A percentile compares a stretch with the other conserved stretches of the same genome.
Evolutionary conservation across 2,888 invertebrate species (phyloP).

Genomic region (Bedellia somnulentella): DNA sequence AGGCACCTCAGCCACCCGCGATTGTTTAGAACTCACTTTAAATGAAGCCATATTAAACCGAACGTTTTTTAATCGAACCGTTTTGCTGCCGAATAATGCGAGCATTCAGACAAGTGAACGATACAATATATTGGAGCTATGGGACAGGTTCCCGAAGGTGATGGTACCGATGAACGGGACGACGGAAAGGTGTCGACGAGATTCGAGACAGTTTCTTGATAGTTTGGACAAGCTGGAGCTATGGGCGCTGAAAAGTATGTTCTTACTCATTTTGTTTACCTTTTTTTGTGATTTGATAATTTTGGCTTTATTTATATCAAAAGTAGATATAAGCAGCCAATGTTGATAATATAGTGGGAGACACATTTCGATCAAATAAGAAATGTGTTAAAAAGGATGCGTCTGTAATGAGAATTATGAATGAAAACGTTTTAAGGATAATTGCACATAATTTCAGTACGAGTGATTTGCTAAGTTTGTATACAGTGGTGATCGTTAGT

Average conservation of each 20-base stretch:
- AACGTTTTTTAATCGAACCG: constrained; percentile 31
- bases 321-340: too few species aligned
- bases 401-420: too few species aligned
- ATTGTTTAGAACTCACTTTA: constrained; percentile 45
- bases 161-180: constrained; percentile 47
- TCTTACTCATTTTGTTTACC: too few species aligned
- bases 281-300: constrained; percentile 1
- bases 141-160: constrained; percentile 41
- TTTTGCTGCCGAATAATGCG: constrained; percentile 29
- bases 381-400: too few species aligned
- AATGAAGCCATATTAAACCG: constrained; percentile 26
- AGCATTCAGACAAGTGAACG: constrained; percentile 22
- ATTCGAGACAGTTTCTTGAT: constrained; percentile 33
- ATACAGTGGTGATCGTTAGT: too few species aligned
- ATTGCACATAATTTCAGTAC: too few species aligned
- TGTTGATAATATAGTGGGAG: too few species aligned
- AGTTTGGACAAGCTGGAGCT: constrained; percentile 41
- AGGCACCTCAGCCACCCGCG: constrained; percentile 26
- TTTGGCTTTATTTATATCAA: too few species aligned
- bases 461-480: too few species aligned
- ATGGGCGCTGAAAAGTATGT: constrained; percentile 61
- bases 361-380: too few species aligned
- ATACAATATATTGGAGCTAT: constrained; percentile 33
- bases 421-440: too few species aligned
- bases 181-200: constrained; percentile 44